These are phyloP conservation scores for Acleris sparsana DNA, from an alignment of 2,888 invertebrate species.

Conservation along the genomic window DNA sequence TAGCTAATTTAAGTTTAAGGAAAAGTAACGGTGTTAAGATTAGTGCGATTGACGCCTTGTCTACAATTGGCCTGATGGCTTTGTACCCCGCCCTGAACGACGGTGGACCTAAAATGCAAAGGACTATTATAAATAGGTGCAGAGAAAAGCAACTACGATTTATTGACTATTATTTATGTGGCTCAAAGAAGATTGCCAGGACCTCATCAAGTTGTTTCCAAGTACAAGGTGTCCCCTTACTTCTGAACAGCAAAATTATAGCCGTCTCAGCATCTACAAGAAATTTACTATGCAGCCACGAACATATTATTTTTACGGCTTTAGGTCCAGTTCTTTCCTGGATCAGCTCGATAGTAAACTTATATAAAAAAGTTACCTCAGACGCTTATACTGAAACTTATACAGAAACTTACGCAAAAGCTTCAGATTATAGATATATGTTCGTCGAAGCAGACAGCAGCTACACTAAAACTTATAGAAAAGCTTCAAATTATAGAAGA, in stretches of 20 bases:
- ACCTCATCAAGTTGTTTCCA: constrained; percentile 14
- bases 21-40: constrained; percentile 12
- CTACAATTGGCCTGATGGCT: constrained; percentile 22
- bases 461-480: not conserved
- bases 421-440: not conserved
- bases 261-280: constrained; percentile 15
- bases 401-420: not conserved
- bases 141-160: constrained; percentile 4
- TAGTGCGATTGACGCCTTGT: not conserved
- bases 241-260: constrained; percentile 21
- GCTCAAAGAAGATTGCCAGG: not conserved
- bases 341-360: constrained; percentile 11
- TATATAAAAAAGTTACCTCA: constrained; percentile 1
- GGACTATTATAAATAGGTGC: constrained; percentile 13
- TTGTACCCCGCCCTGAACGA: constrained; percentile 18
- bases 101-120: constrained; percentile 14
- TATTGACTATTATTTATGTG: constrained; percentile 14
- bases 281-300: constrained; percentile 16
- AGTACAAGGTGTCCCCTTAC: constrained; percentile 26
- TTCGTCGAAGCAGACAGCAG: too few relatives aligned
- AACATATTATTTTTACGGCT: constrained; percentile 14
- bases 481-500: not conserved
- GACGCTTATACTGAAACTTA: not conserved
- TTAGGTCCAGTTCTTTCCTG: constrained; percentile 14
- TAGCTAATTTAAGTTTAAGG: constrained; percentile 13